Base-by-base conservation (phyloP, 1,140 invertebrate species). In the Leptinotarsa undecemlineata region DNA sequence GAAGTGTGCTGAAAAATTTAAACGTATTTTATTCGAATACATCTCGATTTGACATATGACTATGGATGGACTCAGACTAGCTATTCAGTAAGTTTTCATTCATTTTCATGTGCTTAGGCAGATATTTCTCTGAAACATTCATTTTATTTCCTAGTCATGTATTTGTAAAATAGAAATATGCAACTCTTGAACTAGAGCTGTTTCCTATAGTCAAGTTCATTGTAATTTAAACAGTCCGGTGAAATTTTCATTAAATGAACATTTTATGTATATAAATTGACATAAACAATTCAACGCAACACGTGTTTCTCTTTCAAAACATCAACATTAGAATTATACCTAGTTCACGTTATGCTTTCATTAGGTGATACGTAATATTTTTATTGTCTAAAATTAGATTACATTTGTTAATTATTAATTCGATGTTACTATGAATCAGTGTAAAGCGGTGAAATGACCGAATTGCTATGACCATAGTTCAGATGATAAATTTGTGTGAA, bases 11-110 rank as follows among this genome's bases (percentile, higher is more conserved):
- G 51, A 57, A 57, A 57, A 57, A 17, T 57, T 33, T 11, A 42
- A 11, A 57, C 0, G 17, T 17, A 19, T 57, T 19, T 19, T 15
- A 57, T 57, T 57, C n/a, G 51, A 57, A 57, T 19, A 19, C n/a
- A 57, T 8, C 4, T 57, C 14, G 17, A 42, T 2, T 67, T 67
- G 19, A 17, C 64, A 67, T 23, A n/a, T 19, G 42, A 67, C 64
- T 67, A 67, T 67, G 64, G 64, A 67, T 26, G 64, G 64, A 67
- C 64, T 67, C 8, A 21, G 64, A 23, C 23, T 67, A 23, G 64
- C 26, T 23, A 67, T 67, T 21, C 64, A 72, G 68, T 21, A 68
- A 78, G 19, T 73, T 71, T 57, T 19, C 15, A 57, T 57, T 57
- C n/a, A 57, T 19, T 14, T 57, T 57, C 51, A 15, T 57, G 17